These are phyloP conservation scores for Micronisus gabar DNA, from an alignment of 2,113 vertebrate species.

Conservation along the genomic window DNA sequence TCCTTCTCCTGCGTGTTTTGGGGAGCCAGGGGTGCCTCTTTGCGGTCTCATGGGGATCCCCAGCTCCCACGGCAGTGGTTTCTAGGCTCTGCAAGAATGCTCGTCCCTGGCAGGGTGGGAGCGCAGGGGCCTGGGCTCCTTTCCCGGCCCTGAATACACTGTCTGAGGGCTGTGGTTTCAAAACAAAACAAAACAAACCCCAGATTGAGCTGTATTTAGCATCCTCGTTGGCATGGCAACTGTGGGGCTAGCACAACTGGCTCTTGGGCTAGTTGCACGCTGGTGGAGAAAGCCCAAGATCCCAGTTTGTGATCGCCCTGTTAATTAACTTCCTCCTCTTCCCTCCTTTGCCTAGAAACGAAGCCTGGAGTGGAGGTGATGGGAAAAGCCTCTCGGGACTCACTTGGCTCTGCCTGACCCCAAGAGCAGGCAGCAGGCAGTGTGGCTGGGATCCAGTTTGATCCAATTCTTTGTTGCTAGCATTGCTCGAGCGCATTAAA, in stretches of 20 bases:
- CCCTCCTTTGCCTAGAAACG: background rate
- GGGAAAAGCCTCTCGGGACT: conserved; percentile 2
- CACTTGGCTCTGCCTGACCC: background rate
- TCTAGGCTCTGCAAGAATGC: background rate
- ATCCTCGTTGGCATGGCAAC: background rate
- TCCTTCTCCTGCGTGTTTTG: background rate
- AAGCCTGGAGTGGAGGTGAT: background rate
- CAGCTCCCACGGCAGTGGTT: rapidly evolving
- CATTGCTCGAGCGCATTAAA: background rate
- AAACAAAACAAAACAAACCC: background rate
- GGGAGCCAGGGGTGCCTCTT: background rate
- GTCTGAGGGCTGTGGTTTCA: background rate
- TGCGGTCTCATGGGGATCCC: background rate
- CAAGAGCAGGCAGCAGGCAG: background rate
- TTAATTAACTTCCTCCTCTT: background rate
- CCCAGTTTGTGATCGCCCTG: background rate
- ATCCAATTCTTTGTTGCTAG: background rate
- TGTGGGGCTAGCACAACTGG: background rate
- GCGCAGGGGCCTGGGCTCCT: background rate
- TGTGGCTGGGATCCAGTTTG: background rate
- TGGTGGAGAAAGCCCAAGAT: background rate
- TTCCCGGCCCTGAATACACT: background rate
- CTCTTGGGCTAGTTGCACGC: background rate
- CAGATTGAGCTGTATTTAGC: background rate
- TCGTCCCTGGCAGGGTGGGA: background rate